Evolutionary conservation across 2,888 invertebrate genomes (phyloP), one percentile per base, ranked within the genome.

Genomic region (Mayetiola destructor): DNA sequence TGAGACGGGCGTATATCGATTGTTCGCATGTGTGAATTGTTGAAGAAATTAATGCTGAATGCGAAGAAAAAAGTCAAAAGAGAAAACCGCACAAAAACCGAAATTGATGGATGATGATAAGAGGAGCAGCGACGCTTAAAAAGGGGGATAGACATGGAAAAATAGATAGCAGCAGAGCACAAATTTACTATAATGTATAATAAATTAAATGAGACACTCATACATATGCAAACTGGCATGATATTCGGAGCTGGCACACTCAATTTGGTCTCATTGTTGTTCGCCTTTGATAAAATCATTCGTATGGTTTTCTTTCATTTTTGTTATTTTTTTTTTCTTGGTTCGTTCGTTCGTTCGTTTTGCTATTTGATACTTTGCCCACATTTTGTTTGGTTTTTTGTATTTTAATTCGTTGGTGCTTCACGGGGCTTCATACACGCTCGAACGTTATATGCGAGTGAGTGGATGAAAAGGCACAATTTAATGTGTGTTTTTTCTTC

Each of bases 181-280:
- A 48, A 48, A 48, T 48, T n/a, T 27, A 48, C 23, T 48, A 48
- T n/a, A n/a, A n/a, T n/a, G n/a, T n/a, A 48, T 48, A 48, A 48
- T 48, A 48, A 48, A 48, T 48, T 48, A n/a, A n/a, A n/a, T n/a
- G n/a, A n/a, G n/a, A n/a, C n/a, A n/a, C n/a, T n/a, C n/a, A n/a
- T n/a, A n/a, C n/a, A n/a, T n/a, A n/a, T n/a, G 48, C 16, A n/a
- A 12, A 32, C 8, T 32, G 48, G 23, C 48, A 27, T 27, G 23
- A 16, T 48, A 23, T 48, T 9, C 9, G 27, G n/a, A n/a, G 18
- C 48, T 48, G 8, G 12, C 32, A 9, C 48, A 27, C 48, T 48
- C 29, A n/a, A 27, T 5, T n/a, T 27, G 16, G 6, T 10, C 36
- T 36, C 36, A n/a, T 16, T 9, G 3, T 9, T 16, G 3, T 12